A percentile compares a stretch with the other conserved stretches of the same genome.
Evolutionary conservation across 1,140 invertebrate species (phyloP).

Genomic region (Dermatophagoides farinae): DNA sequence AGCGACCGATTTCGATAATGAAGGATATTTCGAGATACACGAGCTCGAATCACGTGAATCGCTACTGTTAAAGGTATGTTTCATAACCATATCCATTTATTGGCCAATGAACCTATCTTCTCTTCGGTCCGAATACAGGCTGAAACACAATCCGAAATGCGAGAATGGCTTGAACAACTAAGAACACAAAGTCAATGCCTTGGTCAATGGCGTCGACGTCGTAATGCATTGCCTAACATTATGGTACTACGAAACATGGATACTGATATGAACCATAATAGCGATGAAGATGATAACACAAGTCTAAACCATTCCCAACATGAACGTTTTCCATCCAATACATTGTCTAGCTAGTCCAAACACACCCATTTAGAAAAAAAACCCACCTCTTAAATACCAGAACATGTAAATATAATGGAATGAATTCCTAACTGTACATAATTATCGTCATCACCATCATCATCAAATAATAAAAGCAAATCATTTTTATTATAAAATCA

Average conservation of each 20-base stretch:
- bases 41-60: slow-evolving; percentile 78
- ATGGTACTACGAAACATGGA: slow-evolving; percentile 40
- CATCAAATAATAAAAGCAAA: no score
- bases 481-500: no score
- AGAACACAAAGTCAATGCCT: slow-evolving; percentile 72
- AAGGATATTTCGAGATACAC: slow-evolving; percentile 85
- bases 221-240: slow-evolving; percentile 80
- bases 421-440: no score
- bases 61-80: slow-evolving; percentile 71
- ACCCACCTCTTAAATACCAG: no score
- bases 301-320: no score
- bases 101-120: background rate
- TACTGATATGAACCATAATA: background rate
- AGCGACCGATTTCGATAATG: slow-evolving; percentile 47
- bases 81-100: slow-evolving; percentile 1
- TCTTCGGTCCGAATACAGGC: slow-evolving; percentile 40
- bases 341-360: no score
- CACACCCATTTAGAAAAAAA: no score
- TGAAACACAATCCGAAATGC: slow-evolving; percentile 58
- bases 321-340: no score
- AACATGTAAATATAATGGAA: no score
- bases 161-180: slow-evolving; percentile 65
- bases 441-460: no score
- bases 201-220: slow-evolving; percentile 66
- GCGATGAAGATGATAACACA: no score